Conservation (phyloP, 2,797 vertebrate genomes). For the Etheostoma perlongum region DNA sequence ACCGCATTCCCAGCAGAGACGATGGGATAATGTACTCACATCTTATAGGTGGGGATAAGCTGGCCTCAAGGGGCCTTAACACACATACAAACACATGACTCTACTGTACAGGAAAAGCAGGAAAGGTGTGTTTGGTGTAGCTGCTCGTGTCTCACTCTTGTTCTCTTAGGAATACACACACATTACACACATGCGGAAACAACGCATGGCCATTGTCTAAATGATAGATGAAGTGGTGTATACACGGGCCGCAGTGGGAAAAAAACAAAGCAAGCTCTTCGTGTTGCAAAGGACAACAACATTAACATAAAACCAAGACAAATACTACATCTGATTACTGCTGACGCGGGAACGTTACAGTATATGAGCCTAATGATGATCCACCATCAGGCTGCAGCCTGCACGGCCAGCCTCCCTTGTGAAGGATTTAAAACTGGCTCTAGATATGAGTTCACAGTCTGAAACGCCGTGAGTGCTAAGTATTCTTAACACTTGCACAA, state of each 20-base stretch:
- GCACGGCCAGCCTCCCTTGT: slow-evolving; percentile 25
- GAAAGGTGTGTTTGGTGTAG: slow-evolving; percentile 36
- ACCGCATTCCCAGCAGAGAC: slow-evolving; percentile 67
- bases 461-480: slow-evolving; percentile 36
- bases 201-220: slow-evolving; percentile 59
- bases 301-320: slow-evolving; percentile 77
- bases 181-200: slow-evolving; percentile 17
- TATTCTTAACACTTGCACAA: slow-evolving; percentile 50
- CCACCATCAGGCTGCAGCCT: slow-evolving; percentile 58
- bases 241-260: slow-evolving; percentile 57
- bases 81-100: slow-evolving; percentile 22
- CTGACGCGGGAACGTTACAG: slow-evolving; percentile 64
- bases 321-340: slow-evolving; percentile 71
- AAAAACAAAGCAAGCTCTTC: slow-evolving; percentile 72
- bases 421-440: slow-evolving; percentile 57
- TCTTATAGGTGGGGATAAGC: slow-evolving; percentile 62
- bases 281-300: slow-evolving; percentile 72
- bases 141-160: slow-evolving; percentile 23
- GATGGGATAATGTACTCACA: slow-evolving; percentile 64
- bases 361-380: slow-evolving; percentile 76
- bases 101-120: slow-evolving; percentile 36
- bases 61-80: slow-evolving; percentile 45
- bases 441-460: slow-evolving; percentile 40
- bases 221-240: slow-evolving; percentile 72
- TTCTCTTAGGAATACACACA: slow-evolving; percentile 19